Evolutionary conservation across 2,113 vertebrate genomes (phyloP).

Genomic region (Lepus americanus): DNA sequence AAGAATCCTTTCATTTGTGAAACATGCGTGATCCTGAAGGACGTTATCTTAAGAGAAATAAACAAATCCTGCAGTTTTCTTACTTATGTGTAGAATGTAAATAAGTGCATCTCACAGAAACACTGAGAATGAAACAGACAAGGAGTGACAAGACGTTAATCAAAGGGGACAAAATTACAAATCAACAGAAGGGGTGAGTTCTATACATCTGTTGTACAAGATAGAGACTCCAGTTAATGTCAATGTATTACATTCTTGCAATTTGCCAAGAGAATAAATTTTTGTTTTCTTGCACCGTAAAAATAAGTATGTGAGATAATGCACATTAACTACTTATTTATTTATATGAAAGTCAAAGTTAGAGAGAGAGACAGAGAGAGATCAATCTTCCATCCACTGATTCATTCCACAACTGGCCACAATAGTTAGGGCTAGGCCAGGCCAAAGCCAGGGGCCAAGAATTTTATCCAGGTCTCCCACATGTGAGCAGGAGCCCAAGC

Average conservation of each 20-base stretch:
- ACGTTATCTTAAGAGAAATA: not conserved
- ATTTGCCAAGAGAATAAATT: not conserved
- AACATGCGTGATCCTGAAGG: not conserved
- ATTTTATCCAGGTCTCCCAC: too few species aligned
- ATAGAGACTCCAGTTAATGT: too few species aligned
- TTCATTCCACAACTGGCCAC: too few species aligned
- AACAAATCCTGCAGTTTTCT: not conserved
- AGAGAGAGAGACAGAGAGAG: too few species aligned
- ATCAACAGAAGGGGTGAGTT: not conserved
- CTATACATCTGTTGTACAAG: not conserved
- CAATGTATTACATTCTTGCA: not conserved
- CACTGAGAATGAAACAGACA: not conserved
- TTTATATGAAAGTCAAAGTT: too few species aligned
- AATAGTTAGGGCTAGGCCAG: too few species aligned
- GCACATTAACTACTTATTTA: too few species aligned
- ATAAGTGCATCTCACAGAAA: not conserved
- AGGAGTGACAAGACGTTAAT: not conserved
- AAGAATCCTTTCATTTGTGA: not conserved
- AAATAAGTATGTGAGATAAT: not conserved
- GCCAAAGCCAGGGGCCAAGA: too few species aligned
- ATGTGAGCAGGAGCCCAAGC: too few species aligned
- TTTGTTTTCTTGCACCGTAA: not conserved
- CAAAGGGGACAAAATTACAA: not conserved
- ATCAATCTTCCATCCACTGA: too few species aligned
- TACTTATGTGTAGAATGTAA: too few species aligned